phyloP scores from a whole-genome alignment of 2,797 vertebrate species.

The Arnoldichthys spilopterus region DNA sequence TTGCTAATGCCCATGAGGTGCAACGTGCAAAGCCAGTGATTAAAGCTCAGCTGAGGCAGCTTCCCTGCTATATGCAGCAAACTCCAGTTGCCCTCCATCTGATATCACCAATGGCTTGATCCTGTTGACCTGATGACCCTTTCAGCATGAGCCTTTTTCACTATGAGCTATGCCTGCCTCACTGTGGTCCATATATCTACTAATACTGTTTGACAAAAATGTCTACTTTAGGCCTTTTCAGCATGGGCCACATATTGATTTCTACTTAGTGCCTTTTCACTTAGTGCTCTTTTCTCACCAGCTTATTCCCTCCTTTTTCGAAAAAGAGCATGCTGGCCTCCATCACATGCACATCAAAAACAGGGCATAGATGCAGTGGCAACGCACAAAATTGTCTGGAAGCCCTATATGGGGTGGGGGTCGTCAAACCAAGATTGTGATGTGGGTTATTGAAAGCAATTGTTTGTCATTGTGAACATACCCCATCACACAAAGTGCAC shows the following conservation, averaged over 20 bases:
- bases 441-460: no score
- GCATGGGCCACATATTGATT: conserved; percentile 4
- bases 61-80: conserved; percentile 60
- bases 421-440: no score
- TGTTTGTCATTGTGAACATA: no score
- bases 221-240: conserved; percentile 14
- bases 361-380: background rate
- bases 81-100: conserved; percentile 56
- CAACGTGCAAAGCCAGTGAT: conserved; percentile 59
- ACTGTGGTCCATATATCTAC: background rate
- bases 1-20: conserved; percentile 71
- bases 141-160: conserved; percentile 46
- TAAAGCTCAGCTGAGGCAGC: conserved; percentile 52
- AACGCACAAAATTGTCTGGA: no score
- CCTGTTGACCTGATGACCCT: conserved; percentile 47
- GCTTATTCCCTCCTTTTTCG: background rate
- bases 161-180: conserved; percentile 28
- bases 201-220: conserved; percentile 3
- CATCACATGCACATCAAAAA: background rate
- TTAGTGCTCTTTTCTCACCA: conserved; percentile 1
- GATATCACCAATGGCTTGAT: conserved; percentile 48
- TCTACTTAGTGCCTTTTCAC: conserved; percentile 4
- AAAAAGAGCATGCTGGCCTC: background rate
- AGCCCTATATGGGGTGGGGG: no score
- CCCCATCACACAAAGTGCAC: no score